Percentiles rank a stretch among this genome's conserved stretches.
These are phyloP conservation scores for Lithodes maja DNA, from an alignment of 2,888 invertebrate species.

Conservation along the genomic window DNA sequence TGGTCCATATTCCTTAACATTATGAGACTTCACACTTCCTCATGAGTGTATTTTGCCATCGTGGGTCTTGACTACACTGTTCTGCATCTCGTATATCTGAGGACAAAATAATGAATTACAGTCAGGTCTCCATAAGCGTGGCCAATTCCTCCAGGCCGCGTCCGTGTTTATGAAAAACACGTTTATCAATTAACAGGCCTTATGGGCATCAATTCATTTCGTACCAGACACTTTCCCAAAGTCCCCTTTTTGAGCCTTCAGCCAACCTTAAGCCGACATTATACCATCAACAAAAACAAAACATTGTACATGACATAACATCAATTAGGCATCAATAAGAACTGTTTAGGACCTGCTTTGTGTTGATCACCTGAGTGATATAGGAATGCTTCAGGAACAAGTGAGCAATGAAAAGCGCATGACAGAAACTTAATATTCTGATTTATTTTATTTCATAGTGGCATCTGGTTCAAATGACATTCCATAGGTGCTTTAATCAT, in stretches of 20 bases:
- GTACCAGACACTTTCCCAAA: neutral
- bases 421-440: no score
- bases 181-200: neutral
- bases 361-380: no score
- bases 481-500: no score
- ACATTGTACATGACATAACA: no score
- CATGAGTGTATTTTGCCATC: constrained; percentile 36
- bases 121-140: neutral
- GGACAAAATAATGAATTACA: neutral
- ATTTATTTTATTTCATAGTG: no score
- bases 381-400: no score
- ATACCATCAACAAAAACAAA: neutral
- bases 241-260: neutral
- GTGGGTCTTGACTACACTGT: constrained; percentile 48
- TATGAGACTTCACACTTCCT: neutral
- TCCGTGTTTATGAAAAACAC: neutral
- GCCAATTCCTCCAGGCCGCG: no score
- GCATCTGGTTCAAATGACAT: no score
- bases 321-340: no score
- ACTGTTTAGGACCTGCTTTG: no score
- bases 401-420: no score
- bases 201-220: neutral
- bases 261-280: neutral
- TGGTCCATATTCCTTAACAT: no score
- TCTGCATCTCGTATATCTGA: constrained; percentile 62